Percentiles rank a stretch among this genome's conserved stretches.
Conservation (phyloP, 2,797 vertebrate species). For the Chiloscyllium punctatum region DNA sequence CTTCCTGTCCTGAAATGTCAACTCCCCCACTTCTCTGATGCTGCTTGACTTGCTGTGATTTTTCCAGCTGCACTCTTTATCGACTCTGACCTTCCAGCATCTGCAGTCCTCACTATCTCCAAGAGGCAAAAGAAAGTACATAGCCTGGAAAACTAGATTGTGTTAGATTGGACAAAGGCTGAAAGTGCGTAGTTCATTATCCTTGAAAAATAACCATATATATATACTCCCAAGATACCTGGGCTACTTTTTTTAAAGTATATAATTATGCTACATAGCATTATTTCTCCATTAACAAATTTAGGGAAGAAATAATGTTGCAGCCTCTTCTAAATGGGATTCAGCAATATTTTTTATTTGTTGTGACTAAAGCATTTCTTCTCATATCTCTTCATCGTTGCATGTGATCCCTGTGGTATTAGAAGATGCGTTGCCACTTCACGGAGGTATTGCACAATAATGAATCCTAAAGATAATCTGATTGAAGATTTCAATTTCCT, state of each 20-base stretch:
- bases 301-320: background rate
- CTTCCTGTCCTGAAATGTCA: too few relatives aligned
- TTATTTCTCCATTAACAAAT: background rate
- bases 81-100: too few relatives aligned
- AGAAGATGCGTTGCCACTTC: background rate
- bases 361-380: slow-evolving; percentile 22
- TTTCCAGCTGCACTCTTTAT: too few relatives aligned
- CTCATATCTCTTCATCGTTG: background rate
- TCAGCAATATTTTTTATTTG: slow-evolving; percentile 5
- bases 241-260: background rate
- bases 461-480: background rate
- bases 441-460: background rate
- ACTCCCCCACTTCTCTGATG: too few relatives aligned
- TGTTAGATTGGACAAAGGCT: background rate
- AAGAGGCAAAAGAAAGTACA: background rate
- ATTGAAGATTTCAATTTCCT: background rate
- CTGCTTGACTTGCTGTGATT: too few relatives aligned
- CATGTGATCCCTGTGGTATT: slow-evolving; percentile 3
- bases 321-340: background rate
- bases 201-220: background rate
- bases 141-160: background rate
- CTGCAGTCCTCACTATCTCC: too few relatives aligned
- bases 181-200: background rate
- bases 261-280: slow-evolving; percentile 10
- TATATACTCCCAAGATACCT: background rate